Base-by-base conservation (phyloP, 2,113 vertebrate species). In the Heliornis fulica region DNA sequence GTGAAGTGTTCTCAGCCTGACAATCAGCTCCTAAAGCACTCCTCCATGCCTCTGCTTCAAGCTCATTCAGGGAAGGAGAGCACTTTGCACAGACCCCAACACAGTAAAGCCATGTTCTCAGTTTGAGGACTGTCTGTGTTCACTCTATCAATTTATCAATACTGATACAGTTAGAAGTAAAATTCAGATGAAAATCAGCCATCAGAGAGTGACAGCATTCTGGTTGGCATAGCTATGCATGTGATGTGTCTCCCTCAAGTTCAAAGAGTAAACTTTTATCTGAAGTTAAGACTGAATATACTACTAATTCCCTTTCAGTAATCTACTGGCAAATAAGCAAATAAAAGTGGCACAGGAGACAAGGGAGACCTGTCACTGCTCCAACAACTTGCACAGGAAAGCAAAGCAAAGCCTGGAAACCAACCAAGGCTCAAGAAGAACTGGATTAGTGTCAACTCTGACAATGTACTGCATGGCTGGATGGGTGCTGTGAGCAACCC, bases 381-480 rank as follows among this genome's bases (percentile, higher is more conserved):
- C 41, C 0, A 1, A 25, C 45, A 92, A 38, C 48, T 54, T 64
- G 26, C 68, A 17, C 11, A 26, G 54, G 18, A 79, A 57, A 83
- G 10, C 34, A 83, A n/a, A n/a, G n/a, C n/a, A n/a, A n/a, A 34
- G 59, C 18, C 50, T 60, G 56, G 34, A 69, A 46, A 69, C 13
- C 34, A 76, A 25, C 0, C n/a, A 29, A 75, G 61, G 29, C 25
- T 65, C 23, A 54, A 15, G 72, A 72, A 80, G 60, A 75, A 65
- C 31, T 40, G 25, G n/a, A 36, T 12, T 7, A 25, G 6, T 66
- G 29, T 16, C 34, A 82, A 16, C 38, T 40, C 23, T 43, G 34
- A 48, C 41, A 72, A 19, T 0, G 1, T 56, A 20, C 15, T 0
- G 0, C 19, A 7, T 19, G 29, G 26, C 14, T 4, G 3, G n/a